Evolutionary conservation across 2,797 vertebrate genomes (phyloP), one percentile per base, ranked within the genome.

Genomic region (Coilia nasus): DNA sequence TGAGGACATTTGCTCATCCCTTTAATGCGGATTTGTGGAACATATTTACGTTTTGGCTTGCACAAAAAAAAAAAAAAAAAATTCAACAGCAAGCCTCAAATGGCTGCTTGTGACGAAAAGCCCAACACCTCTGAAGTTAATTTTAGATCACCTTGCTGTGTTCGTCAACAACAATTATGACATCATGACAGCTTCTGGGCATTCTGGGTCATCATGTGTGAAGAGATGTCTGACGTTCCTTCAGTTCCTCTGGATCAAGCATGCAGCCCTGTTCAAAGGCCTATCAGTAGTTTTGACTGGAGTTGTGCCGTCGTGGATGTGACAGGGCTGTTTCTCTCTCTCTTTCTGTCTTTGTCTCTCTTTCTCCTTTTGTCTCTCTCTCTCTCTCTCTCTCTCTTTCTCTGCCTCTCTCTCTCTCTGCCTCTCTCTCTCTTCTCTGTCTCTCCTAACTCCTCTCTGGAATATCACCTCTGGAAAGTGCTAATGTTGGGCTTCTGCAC

Each of bases 371-470:
- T 91, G 2, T 54, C 85, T 86, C 88, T 88, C 88, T 83, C 93
- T 78, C 86, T 83, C 82, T 21, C 82, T 85, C 60, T 78, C 80
- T 87, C 88, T 89, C 89, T 91, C 89, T 89, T 82, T 89, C 93
- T 75, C 86, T 83, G 81, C 19, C 82, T 85, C 60, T 81, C 80
- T 87, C 88, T 89, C 89, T 91, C 89, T 87, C 88, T 88, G 87
- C 84, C 83, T 83, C 64, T 54, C 50, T 83, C 83, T 87, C 85
- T 90, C 50, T 9, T 67, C 94, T 95, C 86, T 91, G 89, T 93
- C 91, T 89, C 87, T 60, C 88, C 87, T 75, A 90, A 92, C 85
- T 1, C 87, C 85, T 86, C 88, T 88, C 88, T 83, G 86, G 88
- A 78, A 78, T 78, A 78, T 44, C 71, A 78, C 31, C 71, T 78